These are phyloP conservation scores for Hypomecis punctinalis DNA, from an alignment of 2,888 invertebrate genomes.

Conservation along the genomic window DNA sequence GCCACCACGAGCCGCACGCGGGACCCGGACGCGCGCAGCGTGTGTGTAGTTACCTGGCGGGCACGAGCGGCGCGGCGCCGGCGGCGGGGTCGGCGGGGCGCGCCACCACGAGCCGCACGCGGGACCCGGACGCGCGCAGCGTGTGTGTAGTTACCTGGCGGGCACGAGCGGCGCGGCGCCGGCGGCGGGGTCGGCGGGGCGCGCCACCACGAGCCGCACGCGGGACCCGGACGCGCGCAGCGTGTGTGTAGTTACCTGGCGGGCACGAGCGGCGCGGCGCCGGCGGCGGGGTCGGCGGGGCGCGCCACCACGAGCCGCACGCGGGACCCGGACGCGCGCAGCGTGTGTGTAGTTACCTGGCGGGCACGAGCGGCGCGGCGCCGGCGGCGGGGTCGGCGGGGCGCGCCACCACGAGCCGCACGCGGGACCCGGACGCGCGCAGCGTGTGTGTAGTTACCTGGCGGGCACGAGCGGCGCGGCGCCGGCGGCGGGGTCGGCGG, in stretches of 20 bases:
- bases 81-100: constrained; percentile 93
- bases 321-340: constrained; percentile 97
- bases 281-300: constrained; percentile 91
- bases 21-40: constrained; percentile 96
- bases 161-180: constrained; percentile 86
- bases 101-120: constrained; percentile 97
- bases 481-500: constrained; percentile 90
- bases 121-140: constrained; percentile 96
- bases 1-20: constrained; percentile 98
- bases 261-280: constrained; percentile 85
- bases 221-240: constrained; percentile 97
- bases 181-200: constrained; percentile 93
- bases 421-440: constrained; percentile 97
- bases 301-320: constrained; percentile 97
- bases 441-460: constrained; percentile 87
- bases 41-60: constrained; percentile 86
- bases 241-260: constrained; percentile 84
- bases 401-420: constrained; percentile 96
- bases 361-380: constrained; percentile 86
- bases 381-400: constrained; percentile 91
- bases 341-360: constrained; percentile 83
- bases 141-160: constrained; percentile 84
- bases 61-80: constrained; percentile 84
- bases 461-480: constrained; percentile 87
- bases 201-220: constrained; percentile 96